Conservation (phyloP, 2,113 vertebrate genomes). For the Oncorhynchus clarkii region DNA sequence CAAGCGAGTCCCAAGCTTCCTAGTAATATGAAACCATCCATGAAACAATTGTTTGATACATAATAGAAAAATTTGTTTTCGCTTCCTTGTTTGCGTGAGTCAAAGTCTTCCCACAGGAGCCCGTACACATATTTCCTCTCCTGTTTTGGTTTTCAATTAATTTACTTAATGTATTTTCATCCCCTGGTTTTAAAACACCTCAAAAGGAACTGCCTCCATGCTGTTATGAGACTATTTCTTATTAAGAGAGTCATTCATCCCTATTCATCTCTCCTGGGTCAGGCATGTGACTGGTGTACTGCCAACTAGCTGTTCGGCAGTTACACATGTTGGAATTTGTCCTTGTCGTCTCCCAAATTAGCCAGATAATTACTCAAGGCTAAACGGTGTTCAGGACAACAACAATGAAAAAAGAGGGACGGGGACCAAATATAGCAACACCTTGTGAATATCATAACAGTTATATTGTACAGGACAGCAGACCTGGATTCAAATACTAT, state of each 20-base stretch:
- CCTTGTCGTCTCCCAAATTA: slow-evolving; percentile 58
- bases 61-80: slow-evolving; percentile 67
- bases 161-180: slow-evolving; percentile 65
- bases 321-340: slow-evolving; percentile 49
- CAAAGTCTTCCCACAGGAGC: slow-evolving; percentile 42
- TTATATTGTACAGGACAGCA: too few relatives aligned
- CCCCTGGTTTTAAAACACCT: slow-evolving; percentile 51
- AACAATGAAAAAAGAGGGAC: slow-evolving; percentile 4
- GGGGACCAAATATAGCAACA: too few relatives aligned
- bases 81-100: slow-evolving; percentile 42
- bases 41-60: slow-evolving; percentile 55
- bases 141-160: slow-evolving; percentile 69
- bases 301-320: slow-evolving; percentile 43
- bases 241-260: slow-evolving; percentile 62
- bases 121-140: slow-evolving; percentile 38
- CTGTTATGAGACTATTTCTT: slow-evolving; percentile 52
- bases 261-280: slow-evolving; percentile 54
- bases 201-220: slow-evolving; percentile 50
- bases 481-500: too few relatives aligned
- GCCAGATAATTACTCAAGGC: slow-evolving; percentile 42
- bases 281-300: slow-evolving; percentile 43
- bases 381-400: slow-evolving; percentile 9
- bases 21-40: slow-evolving; percentile 31
- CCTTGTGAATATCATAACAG: too few relatives aligned
- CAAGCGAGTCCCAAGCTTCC: slow-evolving; percentile 31